Conservation (phyloP, 2,797 vertebrate species). For the Phyllotis vaccarum region DNA sequence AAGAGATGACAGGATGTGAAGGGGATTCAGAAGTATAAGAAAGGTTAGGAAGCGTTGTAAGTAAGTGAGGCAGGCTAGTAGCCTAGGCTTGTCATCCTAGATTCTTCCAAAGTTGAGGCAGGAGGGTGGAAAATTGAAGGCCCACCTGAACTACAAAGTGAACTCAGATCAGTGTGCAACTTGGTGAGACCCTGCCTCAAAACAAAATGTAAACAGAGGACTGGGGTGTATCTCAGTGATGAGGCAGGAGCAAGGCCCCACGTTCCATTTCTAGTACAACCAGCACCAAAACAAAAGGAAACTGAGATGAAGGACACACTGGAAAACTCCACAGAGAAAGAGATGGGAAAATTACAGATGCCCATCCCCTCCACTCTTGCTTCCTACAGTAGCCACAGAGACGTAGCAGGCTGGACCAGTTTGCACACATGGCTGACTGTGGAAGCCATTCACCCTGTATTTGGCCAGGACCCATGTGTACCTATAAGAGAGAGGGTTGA, state of each 20-base stretch:
- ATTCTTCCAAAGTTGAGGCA: not conserved
- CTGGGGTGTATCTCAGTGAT: not conserved
- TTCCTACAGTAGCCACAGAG: not conserved
- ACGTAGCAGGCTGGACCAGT: not conserved
- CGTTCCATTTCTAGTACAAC: not conserved
- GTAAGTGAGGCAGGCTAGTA: not conserved
- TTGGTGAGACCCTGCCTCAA: not conserved
- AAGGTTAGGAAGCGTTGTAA: not conserved
- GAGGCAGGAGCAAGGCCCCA: not conserved
- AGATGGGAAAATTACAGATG: not conserved
- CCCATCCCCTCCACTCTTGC: not conserved
- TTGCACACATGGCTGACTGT: not conserved
- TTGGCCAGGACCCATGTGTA: not conserved
- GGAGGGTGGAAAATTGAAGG: not conserved
- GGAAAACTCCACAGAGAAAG: not conserved
- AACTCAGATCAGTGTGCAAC: not conserved
- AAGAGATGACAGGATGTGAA: rapidly evolving
- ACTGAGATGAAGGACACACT: not conserved
- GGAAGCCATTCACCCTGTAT: not conserved
- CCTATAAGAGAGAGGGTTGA: not conserved
- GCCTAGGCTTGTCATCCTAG: not conserved
- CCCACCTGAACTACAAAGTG: not conserved
- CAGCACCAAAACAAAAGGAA: not conserved
- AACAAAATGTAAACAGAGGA: not conserved
- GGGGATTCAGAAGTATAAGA: not conserved